Percentiles rank a stretch among this genome's conserved stretches.
Conservation (phyloP, 2,888 invertebrate species). For the Microplitis deprimator region DNA sequence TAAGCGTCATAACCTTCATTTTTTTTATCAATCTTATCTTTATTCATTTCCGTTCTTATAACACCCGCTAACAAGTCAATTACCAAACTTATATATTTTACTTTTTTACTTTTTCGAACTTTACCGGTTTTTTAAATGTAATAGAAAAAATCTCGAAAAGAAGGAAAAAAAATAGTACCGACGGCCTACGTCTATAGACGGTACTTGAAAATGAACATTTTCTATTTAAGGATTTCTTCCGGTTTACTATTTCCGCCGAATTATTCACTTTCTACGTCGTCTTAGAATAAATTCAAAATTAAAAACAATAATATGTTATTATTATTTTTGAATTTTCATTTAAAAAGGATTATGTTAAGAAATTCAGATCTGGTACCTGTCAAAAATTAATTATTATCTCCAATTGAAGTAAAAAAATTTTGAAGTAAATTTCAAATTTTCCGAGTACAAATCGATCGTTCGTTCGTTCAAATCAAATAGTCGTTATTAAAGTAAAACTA, state of each 20-base stretch:
- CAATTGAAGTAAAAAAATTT: too few species aligned
- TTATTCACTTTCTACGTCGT: background rate
- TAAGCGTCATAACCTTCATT: background rate
- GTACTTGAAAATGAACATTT: background rate
- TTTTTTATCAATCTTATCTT: background rate
- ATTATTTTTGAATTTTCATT: too few species aligned
- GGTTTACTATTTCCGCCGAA: background rate
- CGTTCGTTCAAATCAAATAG: too few species aligned
- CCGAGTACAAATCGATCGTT: too few species aligned
- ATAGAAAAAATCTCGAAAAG: background rate
- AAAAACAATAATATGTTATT: too few species aligned
- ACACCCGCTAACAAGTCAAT: background rate
- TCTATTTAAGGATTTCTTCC: background rate
- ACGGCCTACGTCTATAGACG: background rate
- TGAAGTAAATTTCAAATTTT: too few species aligned
- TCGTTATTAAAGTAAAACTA: too few species aligned
- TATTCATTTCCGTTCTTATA: background rate
- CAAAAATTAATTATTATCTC: too few species aligned
- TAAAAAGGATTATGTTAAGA: too few species aligned
- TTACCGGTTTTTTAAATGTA: background rate
- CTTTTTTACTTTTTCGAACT: background rate
- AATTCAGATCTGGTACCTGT: too few species aligned
- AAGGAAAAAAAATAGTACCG: background rate
- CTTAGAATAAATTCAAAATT: too few species aligned
- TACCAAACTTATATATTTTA: background rate